Evolutionary conservation across 2,888 invertebrate genomes (phyloP).

Genomic region (Andricus quercusramuli): DNA sequence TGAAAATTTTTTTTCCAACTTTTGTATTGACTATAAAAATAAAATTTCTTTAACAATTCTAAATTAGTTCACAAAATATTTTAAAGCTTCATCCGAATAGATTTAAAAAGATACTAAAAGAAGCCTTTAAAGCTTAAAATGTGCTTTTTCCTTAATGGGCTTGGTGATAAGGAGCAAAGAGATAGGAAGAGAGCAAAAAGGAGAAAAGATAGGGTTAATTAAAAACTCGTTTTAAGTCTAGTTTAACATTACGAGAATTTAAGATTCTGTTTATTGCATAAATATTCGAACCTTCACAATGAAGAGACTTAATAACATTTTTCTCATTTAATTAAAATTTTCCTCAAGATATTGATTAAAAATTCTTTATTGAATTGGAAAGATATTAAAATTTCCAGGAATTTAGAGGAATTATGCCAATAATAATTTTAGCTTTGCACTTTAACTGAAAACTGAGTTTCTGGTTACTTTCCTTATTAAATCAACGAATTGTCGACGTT

Average conservation of each 20-base stretch:
- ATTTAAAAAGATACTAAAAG: neutral
- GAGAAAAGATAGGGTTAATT: slow-evolving; percentile 1
- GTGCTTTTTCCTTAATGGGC: neutral
- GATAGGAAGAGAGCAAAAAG: neutral
- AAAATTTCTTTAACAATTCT: too few relatives aligned
- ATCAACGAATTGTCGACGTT: slow-evolving; percentile 21
- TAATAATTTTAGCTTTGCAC: neutral
- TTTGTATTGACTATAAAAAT: too few relatives aligned
- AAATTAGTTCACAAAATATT: neutral
- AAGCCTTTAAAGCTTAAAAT: neutral
- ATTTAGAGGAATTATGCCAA: neutral
- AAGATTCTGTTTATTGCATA: neutral
- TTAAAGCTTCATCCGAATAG: neutral
- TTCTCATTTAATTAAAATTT: too few relatives aligned
- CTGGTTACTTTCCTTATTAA: slow-evolving; percentile 3
- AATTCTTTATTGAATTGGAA: neutral
- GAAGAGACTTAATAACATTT: neutral
- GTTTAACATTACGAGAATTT: neutral
- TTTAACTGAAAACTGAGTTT: neutral
- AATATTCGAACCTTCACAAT: neutral
- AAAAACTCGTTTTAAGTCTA: neutral
- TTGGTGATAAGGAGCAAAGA: neutral
- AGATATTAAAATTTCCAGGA: neutral
- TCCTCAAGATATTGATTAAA: neutral
- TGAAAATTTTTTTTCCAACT: too few relatives aligned